Evolutionary conservation across 2,113 vertebrate genomes (phyloP), one percentile per base, ranked within the genome.

Genomic region (Zosterops pallidus): DNA sequence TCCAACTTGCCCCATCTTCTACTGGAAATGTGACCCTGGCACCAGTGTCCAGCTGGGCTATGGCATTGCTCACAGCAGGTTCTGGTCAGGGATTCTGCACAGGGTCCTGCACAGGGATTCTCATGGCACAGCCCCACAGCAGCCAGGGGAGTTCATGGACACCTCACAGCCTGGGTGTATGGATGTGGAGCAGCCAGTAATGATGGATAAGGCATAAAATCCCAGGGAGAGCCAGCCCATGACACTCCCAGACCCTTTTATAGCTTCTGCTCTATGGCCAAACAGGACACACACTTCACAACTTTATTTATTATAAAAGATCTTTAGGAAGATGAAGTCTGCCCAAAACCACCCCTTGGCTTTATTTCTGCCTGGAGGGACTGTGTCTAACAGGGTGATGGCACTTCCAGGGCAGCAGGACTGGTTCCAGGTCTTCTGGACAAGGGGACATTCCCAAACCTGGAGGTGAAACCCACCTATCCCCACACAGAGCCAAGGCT

Each of bases 401-500:
- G 60, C 84, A 86, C 47, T 82, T n/a, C n/a, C 50, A 17, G 60
- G 37, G 31, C 35, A 75, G 22, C 35, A 29, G 35, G 26, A n/a
- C 59, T 82, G 42, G 12, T 33, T 75, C 29, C 23, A 59, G 56
- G 35, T 18, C 70, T 93, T 84, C 46, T 57, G 62, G 52, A 63
- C 15, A 31, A 3, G 1, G 35, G 5, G 6, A 79, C 7, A 41
- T 56, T 60, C 49, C 44, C 39, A 87, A 68, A 29, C 24, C 41
- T 53, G 28, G 31, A 41, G 37, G 11, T 0, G 1, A 82, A 31
- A 18, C 6, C 4, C 16, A 9, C 3, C 35, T 3, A 14, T 14
- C 14, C 29, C 26, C n/a, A 52, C 0, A 1, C 6, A 29, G 72
- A 92, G 14, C 47, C 21, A 26, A 0, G 0, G 9, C 47, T 81